These are phyloP conservation scores for Panagrolaimus sp. DNA, from an alignment of 1,140 invertebrate species.

Conservation along the genomic window DNA sequence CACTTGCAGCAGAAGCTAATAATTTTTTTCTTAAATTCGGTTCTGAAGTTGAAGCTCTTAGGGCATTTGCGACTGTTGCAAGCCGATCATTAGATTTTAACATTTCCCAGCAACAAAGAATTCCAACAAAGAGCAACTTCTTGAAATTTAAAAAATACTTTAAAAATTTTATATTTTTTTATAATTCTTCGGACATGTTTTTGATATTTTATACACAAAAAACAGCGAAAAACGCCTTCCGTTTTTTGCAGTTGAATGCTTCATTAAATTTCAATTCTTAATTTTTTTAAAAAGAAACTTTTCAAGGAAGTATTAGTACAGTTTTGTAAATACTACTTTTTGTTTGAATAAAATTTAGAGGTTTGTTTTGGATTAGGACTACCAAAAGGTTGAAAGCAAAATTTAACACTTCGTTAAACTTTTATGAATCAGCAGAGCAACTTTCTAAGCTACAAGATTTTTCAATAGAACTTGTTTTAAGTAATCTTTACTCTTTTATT, in stretches of 20 bases:
- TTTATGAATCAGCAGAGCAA: too few species aligned
- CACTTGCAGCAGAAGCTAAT: not conserved
- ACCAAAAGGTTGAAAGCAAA: too few species aligned
- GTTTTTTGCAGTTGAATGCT: not conserved
- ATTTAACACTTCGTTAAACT: too few species aligned
- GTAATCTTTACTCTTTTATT: too few species aligned
- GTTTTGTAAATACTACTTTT: too few species aligned
- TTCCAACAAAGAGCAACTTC: too few species aligned
- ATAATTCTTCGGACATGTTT: not conserved
- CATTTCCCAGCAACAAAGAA: not conserved
- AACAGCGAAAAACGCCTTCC: not conserved
- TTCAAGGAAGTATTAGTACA: too few species aligned
- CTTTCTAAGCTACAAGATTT: too few species aligned
- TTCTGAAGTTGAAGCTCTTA: constrained; percentile 10
- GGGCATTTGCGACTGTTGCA: constrained; percentile 7
- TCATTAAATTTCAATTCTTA: not conserved
- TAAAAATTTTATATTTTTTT: not conserved
- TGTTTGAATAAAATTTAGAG: too few species aligned
- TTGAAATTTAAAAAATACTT: not conserved
- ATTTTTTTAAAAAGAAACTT: not conserved
- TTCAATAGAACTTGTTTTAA: too few species aligned
- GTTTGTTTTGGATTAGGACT: too few species aligned
- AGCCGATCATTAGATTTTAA: not conserved
- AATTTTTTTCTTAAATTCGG: not conserved
- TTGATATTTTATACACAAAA: not conserved